These are phyloP conservation scores for Ceryle rudis DNA, from an alignment of 2,797 vertebrate species.

Conservation along the genomic window DNA sequence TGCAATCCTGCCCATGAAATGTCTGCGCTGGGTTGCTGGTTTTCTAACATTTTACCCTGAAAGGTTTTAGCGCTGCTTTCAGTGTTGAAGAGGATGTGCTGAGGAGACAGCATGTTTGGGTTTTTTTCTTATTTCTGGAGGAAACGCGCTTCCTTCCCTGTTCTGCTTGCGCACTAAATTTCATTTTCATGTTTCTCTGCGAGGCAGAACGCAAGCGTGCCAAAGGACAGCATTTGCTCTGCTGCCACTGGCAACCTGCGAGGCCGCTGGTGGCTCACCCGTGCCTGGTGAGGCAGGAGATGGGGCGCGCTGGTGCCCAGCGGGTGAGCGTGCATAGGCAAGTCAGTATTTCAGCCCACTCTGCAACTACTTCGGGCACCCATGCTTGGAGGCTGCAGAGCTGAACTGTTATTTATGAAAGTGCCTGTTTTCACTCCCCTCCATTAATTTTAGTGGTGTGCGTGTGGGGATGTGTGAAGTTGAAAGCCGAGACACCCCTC, in stretches of 20 bases:
- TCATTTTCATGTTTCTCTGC: not conserved
- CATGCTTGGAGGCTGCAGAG: rapidly evolving
- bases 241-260: rapidly evolving
- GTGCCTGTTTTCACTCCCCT: not conserved
- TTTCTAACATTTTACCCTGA: not conserved
- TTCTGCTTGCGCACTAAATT: not conserved
- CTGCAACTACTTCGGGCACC: not conserved
- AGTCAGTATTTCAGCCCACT: not conserved
- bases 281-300: rapidly evolving
- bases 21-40: not conserved
- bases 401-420: not conserved
- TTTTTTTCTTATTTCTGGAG: not conserved
- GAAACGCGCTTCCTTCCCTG: not conserved
- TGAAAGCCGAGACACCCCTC: not conserved
- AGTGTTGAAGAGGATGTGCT: not conserved
- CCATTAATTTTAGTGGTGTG: not conserved
- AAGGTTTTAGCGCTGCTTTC: not conserved
- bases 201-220: rapidly evolving
- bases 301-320: rapidly evolving
- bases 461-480: rapidly evolving
- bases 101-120: not conserved
- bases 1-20: not conserved
- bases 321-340: rapidly evolving
- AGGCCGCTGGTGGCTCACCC: rapidly evolving
- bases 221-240: not conserved